Evolutionary conservation across 2,888 invertebrate genomes (phyloP).

Genomic region (Chrysolina haemoptera): DNA sequence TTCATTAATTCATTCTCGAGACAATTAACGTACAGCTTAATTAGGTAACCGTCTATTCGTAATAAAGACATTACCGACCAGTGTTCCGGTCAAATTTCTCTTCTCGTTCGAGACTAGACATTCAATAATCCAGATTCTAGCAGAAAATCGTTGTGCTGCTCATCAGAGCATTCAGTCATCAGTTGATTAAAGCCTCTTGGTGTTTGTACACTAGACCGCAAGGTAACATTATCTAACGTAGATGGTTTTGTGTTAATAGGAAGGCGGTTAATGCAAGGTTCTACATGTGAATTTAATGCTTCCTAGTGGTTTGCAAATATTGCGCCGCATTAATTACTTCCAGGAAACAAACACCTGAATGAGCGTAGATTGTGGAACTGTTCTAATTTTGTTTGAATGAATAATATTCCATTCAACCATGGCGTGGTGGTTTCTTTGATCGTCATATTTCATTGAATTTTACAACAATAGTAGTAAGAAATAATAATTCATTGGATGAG

Average conservation of each 20-base stretch:
- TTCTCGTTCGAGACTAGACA: not conserved
- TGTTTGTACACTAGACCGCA: conserved; percentile 49
- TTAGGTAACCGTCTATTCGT: conserved; percentile 35
- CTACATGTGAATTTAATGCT: conserved; percentile 19
- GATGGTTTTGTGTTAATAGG: conserved; percentile 27
- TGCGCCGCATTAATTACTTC: conserved; percentile 5
- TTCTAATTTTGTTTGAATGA: not conserved
- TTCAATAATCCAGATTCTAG: conserved; percentile 2
- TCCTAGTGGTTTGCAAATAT: conserved; percentile 20
- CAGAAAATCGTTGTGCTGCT: not conserved
- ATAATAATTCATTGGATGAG: too few species aligned
- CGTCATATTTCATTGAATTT: not conserved
- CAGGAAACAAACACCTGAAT: not conserved
- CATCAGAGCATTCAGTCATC: conserved; percentile 29
- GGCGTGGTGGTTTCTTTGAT: not conserved
- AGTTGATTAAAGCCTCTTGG: conserved; percentile 48
- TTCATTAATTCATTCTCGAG: conserved; percentile 16
- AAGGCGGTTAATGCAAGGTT: conserved; percentile 21
- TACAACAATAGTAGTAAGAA: not conserved
- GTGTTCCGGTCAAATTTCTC: conserved; percentile 18
- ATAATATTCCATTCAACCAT: not conserved
- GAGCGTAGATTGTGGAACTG: not conserved
- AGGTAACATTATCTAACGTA: conserved; percentile 36
- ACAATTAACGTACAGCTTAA: conserved; percentile 33
- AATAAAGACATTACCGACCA: conserved; percentile 34